Percentiles rank a stretch among this genome's conserved stretches.
Evolutionary conservation across 2,113 vertebrate species (phyloP).

Genomic region (Pomatostomus ruficeps): DNA sequence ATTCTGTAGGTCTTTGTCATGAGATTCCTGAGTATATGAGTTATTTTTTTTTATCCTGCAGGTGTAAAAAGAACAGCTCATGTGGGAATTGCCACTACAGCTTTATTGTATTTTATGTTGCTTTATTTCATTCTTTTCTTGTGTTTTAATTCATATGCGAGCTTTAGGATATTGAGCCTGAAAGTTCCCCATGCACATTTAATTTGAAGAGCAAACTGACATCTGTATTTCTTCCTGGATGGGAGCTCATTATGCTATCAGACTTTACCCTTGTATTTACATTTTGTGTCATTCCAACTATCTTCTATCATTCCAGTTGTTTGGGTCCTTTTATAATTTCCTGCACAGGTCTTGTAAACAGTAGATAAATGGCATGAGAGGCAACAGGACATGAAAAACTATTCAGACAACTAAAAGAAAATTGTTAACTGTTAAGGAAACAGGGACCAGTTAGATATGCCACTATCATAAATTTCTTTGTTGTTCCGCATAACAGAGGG

Average conservation of each 20-base stretch:
- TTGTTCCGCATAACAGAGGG: background rate
- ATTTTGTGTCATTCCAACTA: background rate
- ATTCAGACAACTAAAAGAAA: background rate
- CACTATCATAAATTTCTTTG: background rate
- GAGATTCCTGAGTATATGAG: background rate
- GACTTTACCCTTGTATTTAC: background rate
- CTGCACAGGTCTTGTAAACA: background rate
- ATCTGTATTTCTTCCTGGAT: background rate
- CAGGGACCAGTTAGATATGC: accelerated
- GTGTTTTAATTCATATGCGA: background rate
- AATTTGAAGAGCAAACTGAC: background rate
- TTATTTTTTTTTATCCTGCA: background rate
- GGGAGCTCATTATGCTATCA: background rate
- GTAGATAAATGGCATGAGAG: background rate
- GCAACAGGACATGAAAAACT: background rate
- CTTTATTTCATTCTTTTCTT: background rate
- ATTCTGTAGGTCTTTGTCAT: background rate
- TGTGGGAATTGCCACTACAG: background rate
- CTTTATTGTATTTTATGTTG: background rate
- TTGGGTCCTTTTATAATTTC: background rate
- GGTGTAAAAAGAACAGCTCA: background rate
- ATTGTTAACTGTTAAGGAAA: background rate
- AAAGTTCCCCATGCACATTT: background rate
- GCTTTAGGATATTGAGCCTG: background rate
- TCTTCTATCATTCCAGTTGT: background rate